Evolutionary conservation across 2,797 vertebrate genomes (phyloP), one percentile per base, ranked within the genome.

Genomic region (Chrosomus eos): DNA sequence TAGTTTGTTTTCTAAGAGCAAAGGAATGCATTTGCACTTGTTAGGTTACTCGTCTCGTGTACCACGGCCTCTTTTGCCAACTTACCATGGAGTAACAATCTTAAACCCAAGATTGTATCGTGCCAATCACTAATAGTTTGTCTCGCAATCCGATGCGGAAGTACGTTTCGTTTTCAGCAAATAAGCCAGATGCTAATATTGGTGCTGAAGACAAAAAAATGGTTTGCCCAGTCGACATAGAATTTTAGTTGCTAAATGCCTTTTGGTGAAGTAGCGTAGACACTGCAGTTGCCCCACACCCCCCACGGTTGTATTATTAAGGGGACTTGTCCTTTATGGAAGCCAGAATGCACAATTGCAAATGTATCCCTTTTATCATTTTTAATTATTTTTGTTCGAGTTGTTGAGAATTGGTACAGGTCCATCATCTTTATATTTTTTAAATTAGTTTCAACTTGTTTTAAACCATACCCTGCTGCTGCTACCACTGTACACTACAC

Each of bases 11-110:
- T 89, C 83, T 81, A 67, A 81, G 93, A 90, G 89, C 84, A 88
- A 91, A 88, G 81, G 90, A 91, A 86, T 89, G 87, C 28, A 83
- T 93, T 94, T 93, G 93, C 93, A 91, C 89, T 91, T 91, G 90
- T 90, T 88, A 90, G 78, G 81, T 81, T 70, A n/a, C 80, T 88
- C 85, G 66, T 91, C 48, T 36, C 43, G 51, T 84, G 51, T 3
- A 62, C 66, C 82, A 9, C 43, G 23, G 36, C 66, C 79, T 76
- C 38, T 82, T 53, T 64, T 67, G 62, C 74, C 80, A 82, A 75
- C 55, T 67, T 62, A 4, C 75, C 36, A 45, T 26, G 16, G 28
- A 68, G 76, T 40, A 51, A 38, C 82, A 48, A 81, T 83, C 75
- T 48, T 60, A 73, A 48, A 83, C 33, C 1, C 38, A 28, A n/a